Percentiles rank a stretch among this genome's conserved stretches.
Evolutionary conservation across 2,888 invertebrate genomes (phyloP).

Genomic region (Lampropteryx suffumata): DNA sequence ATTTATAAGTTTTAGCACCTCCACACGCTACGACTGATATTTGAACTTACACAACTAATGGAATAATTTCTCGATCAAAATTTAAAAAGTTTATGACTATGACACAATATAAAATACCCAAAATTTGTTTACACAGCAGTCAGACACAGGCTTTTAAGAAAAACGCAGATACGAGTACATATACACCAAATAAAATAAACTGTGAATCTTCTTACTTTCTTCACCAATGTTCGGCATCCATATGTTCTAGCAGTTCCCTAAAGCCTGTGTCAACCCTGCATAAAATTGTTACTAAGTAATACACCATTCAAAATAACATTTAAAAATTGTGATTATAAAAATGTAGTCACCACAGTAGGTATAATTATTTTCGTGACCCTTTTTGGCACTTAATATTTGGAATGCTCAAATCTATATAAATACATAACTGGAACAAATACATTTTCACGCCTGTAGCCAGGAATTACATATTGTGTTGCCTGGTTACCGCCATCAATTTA

Average conservation of each 20-base stretch:
- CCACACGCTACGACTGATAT: slow-evolving; percentile 65
- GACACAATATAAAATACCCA: slow-evolving; percentile 46
- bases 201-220: no score
- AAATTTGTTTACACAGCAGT: slow-evolving; percentile 60
- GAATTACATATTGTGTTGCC: slow-evolving; percentile 44
- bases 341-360: slow-evolving; percentile 41
- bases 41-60: slow-evolving; percentile 56
- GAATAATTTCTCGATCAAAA: slow-evolving; percentile 50
- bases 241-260: background rate
- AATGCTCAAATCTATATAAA: slow-evolving; percentile 73
- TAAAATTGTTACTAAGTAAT: slow-evolving; percentile 19
- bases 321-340: slow-evolving; percentile 68
- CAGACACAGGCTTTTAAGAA: slow-evolving; percentile 16
- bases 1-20: slow-evolving; percentile 74
- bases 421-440: slow-evolving; percentile 36
- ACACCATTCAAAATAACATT: slow-evolving; percentile 46
- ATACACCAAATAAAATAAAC: no score
- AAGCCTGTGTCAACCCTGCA: slow-evolving; percentile 9
- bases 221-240: no score
- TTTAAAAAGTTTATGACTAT: slow-evolving; percentile 52
- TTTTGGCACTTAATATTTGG: slow-evolving; percentile 80
- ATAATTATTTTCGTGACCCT: slow-evolving; percentile 33
- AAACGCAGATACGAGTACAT: no score
- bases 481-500: slow-evolving; percentile 37
- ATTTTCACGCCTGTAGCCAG: slow-evolving; percentile 45